Base-by-base conservation (phyloP, 1,140 invertebrate genomes). In the Solenopsis invicta region DNA sequence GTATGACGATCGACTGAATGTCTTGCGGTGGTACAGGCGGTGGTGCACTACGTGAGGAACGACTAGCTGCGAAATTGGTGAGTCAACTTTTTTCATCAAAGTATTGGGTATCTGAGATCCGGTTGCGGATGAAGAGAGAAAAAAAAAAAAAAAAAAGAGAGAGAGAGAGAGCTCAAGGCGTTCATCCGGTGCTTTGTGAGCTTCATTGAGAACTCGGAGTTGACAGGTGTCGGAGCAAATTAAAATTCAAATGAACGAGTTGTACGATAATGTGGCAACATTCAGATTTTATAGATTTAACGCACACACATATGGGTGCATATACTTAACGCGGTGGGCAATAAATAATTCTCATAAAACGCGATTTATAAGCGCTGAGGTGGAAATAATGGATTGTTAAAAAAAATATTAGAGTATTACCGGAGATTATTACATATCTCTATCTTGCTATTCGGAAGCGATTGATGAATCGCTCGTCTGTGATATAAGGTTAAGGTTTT, bases 41-140 rank as follows among this genome's bases (percentile, higher is more conserved):
- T 4, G 48, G 18, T 21, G 50, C 59, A 24, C 66, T 67, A 41
- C 41, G 87, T 88, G 69, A 62, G 54, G 45, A 86, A 78, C 64
- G 29, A 72, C 34, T 74, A 87, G 85, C 74, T 84, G 75, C 66
- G 54, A 74, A 90, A 87, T 89, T 86, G 88, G 89, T 90, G 77
- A 89, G 89, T 87, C 54, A 9, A 16, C 50, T 72, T 64, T 84
- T 67, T 12, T 29, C 18, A 45, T 13, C 56, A 45, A 21, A 4
- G 6, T 54, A 21, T 54, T 61, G 67, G 48, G 16, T 54, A 29
- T 41, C 48, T 2, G 62, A 52, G 37, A 48, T 45, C 52, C 34
- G 50, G 13, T 54, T 48, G 18, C 12, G 41, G 12, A 41, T 48
- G 54, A 9, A 69, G 12, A 54, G 24, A 54, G 37, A 50, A 29